Percentiles rank a stretch among this genome's conserved stretches.
phyloP scores from a whole-genome alignment of 2,797 vertebrate genomes.

The Danio choprae region DNA sequence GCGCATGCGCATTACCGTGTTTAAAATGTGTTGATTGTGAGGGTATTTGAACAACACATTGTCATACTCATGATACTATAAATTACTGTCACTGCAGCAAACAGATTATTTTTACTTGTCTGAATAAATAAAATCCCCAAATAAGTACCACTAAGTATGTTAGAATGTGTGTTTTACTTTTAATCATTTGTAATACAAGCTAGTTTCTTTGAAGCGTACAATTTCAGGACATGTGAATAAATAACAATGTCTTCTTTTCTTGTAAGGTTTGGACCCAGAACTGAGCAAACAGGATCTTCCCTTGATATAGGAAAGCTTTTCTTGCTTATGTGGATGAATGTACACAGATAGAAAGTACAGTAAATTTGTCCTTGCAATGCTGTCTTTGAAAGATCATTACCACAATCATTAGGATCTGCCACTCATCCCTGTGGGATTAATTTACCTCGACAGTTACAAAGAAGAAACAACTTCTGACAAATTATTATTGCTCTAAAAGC shows the following conservation, averaged over 20 bases:
- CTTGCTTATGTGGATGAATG: background rate
- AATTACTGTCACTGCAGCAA: background rate
- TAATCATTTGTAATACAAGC: background rate
- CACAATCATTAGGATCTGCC: conserved; percentile 1
- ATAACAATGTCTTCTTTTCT: conserved; percentile 17
- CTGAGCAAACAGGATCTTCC: background rate
- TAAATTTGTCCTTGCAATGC: conserved; percentile 6
- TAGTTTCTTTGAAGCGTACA: background rate
- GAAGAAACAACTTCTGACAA: background rate
- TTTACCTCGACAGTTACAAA: background rate
- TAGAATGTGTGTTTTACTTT: background rate
- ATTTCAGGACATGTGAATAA: background rate
- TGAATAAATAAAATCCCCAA: background rate
- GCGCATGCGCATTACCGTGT: conserved; percentile 25
- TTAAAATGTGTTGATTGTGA: conserved; percentile 15
- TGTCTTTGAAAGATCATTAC: conserved; percentile 12
- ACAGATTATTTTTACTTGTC: background rate
- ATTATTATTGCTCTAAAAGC: conserved; percentile 17
- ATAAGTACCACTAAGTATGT: background rate
- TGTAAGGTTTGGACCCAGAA: conserved; percentile 2
- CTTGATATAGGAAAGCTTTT: background rate
- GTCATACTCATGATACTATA: background rate
- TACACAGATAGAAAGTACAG: conserved; percentile 8
- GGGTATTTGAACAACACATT: background rate
- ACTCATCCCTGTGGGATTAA: conserved; percentile 13